Percentiles rank a stretch among this genome's conserved stretches.
These are phyloP conservation scores for Brachionus manjavacas DNA, from an alignment of 1,140 invertebrate species.

Conservation along the genomic window DNA sequence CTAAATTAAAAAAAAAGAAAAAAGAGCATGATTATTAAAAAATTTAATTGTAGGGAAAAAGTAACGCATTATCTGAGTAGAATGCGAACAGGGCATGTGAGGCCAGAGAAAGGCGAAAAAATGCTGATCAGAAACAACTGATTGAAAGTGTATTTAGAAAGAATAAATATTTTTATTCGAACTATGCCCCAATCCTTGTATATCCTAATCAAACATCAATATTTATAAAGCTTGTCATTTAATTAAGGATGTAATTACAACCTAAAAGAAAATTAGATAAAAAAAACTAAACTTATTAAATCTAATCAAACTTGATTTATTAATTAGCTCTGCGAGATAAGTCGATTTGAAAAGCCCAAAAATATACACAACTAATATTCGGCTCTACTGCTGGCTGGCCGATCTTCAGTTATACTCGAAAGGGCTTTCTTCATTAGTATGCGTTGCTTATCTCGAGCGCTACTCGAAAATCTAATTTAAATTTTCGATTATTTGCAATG, in stretches of 20 bases:
- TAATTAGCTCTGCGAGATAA: constrained; percentile 1
- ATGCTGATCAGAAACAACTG: not conserved
- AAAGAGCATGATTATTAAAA: not conserved
- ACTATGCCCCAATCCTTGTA: not conserved
- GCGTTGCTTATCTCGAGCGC: not conserved
- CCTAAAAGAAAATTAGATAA: constrained; percentile 29
- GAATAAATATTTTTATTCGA: constrained; percentile 18
- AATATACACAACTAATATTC: not conserved
- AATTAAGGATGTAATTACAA: constrained; percentile 38
- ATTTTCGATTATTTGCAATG: not conserved
- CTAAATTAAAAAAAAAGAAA: not conserved
- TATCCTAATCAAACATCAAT: constrained; percentile 11
- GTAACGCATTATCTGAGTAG: not conserved
- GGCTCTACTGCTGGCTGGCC: not conserved
- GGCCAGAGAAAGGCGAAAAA: not conserved
- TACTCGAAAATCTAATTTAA: not conserved
- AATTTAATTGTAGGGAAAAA: not conserved
- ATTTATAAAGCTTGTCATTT: constrained; percentile 27
- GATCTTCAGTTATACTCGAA: not conserved
- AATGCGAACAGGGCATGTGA: not conserved
- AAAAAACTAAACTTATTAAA: constrained; percentile 15
- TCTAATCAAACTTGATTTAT: constrained; percentile 28
- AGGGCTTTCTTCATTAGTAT: not conserved
- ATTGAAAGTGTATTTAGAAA: not conserved
- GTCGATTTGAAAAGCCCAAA: not conserved